Evolutionary conservation across 2,888 invertebrate genomes (phyloP), one percentile per base, ranked within the genome.

Genomic region (Terebella lapidaria): DNA sequence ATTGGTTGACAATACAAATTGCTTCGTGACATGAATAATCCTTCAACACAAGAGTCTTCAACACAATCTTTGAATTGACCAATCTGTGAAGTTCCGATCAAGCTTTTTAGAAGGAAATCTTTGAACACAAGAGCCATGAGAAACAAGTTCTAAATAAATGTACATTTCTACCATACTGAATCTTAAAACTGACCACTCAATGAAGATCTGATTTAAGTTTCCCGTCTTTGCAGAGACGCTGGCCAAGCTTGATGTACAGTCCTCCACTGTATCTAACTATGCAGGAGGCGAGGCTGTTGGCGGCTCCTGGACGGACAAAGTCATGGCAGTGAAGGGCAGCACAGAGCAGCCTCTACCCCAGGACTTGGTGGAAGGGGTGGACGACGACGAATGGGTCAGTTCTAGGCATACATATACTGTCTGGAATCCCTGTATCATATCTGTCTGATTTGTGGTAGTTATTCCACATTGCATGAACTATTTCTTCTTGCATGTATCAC

Each of bases 291-390:
- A 72, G 28, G 58, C 64, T 28, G 73, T 73, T 3, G 75, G 75
- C 0, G 67, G 61, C n/a, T 71, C 70, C 1, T 77, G 77, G 77
- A 77, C 75, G 28, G 74, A 75, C 64, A 77, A 77, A 63, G 73
- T 77, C 47, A 74, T 75, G 72, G 65, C 69, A 22, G 61, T 74
- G 52, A 75, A 76, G 60, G 62, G 68, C 15, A n/a, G 18, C 71
- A 22, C 60, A 2, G 45, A 42, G 5, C 3, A 28, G 53, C 30
- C 59, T 3, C 30, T 58, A 25, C 54, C 56, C 18, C 58, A 61
- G 27, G 66, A 65, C 15, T 46, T 55, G 22, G 64, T 67, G 22
- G 71, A 71, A 3, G 71, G 71, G 10, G 74, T 61, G 24, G 75
- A 72, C 29, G 65, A 67, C 2, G 73, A 75, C 62, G 77, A 76